Conservation (phyloP, 2,797 vertebrate genomes). For the Enteromius afrohamiltoni region DNA sequence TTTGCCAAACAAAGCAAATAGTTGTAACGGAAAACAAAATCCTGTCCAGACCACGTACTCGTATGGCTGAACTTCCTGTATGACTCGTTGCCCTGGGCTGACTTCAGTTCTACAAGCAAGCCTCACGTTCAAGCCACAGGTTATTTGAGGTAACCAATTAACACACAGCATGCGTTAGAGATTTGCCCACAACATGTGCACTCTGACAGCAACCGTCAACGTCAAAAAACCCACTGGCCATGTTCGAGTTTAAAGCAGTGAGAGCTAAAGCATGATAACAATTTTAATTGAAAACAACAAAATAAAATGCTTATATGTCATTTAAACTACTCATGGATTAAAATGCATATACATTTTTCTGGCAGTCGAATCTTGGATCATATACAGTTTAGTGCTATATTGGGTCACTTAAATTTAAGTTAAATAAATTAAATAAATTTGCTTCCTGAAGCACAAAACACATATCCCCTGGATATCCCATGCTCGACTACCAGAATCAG, state of each 20-base stretch:
- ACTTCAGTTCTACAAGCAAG: not conserved
- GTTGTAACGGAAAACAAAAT: slow-evolving; percentile 3
- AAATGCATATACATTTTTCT: not conserved
- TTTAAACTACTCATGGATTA: not conserved
- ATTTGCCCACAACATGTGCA: slow-evolving; percentile 26
- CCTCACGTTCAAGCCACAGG: slow-evolving; percentile 3
- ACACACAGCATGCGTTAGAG: slow-evolving; percentile 30
- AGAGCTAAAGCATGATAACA: not conserved
- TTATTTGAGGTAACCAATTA: slow-evolving; percentile 44
- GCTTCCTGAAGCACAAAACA: not conserved
- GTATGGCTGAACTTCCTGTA: slow-evolving; percentile 18
- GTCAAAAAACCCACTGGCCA: slow-evolving; percentile 10
- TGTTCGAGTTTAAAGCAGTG: slow-evolving; percentile 6
- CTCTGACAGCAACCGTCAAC: not conserved
- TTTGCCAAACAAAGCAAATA: slow-evolving; percentile 37
- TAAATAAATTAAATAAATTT: not conserved
- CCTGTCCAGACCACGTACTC: slow-evolving; percentile 19
- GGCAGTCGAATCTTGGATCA: not conserved
- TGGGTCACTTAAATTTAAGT: not conserved
- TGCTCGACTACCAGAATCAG: not conserved
- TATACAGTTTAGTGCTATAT: not conserved
- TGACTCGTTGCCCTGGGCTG: slow-evolving; percentile 16
- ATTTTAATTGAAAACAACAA: not conserved
- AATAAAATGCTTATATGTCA: not conserved
- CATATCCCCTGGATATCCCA: not conserved